phyloP scores from a whole-genome alignment of 2,797 vertebrate species.

The Artibeus jamaicensis region DNA sequence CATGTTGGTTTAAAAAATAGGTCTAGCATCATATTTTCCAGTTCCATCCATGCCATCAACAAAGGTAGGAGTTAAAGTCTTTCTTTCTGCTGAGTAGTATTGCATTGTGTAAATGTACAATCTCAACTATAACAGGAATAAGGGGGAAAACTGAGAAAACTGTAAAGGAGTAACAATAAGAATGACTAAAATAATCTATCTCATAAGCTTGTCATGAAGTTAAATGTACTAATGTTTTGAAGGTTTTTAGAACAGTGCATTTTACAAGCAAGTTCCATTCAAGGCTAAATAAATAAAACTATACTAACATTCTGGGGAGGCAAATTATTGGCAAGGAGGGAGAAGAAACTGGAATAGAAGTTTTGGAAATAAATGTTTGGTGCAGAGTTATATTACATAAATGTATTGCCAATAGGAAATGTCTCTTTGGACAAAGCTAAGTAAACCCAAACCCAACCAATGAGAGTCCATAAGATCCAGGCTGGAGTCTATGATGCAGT shows the following conservation, averaged over 20 bases:
- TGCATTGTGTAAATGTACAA: no score
- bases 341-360: background rate
- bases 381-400: background rate
- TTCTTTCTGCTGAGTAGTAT: no score
- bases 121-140: no score
- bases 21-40: no score
- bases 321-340: background rate
- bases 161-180: background rate
- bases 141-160: no score
- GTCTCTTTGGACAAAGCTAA: conserved; percentile 42
- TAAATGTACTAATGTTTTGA: conserved; percentile 1
- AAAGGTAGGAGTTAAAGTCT: no score
- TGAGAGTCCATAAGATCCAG: conserved; percentile 21
- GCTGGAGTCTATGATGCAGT: conserved; percentile 34
- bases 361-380: conserved; percentile 36
- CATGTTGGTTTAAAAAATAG: background rate
- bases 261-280: background rate
- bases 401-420: conserved; percentile 26
- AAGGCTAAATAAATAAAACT: conserved; percentile 39
- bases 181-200: conserved; percentile 3
- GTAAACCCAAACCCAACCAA: conserved; percentile 53
- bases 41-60: no score
- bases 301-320: background rate
- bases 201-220: background rate
- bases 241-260: background rate